Evolutionary conservation across 2,797 vertebrate genomes (phyloP).

Genomic region (Rhynchonycteris naso): DNA sequence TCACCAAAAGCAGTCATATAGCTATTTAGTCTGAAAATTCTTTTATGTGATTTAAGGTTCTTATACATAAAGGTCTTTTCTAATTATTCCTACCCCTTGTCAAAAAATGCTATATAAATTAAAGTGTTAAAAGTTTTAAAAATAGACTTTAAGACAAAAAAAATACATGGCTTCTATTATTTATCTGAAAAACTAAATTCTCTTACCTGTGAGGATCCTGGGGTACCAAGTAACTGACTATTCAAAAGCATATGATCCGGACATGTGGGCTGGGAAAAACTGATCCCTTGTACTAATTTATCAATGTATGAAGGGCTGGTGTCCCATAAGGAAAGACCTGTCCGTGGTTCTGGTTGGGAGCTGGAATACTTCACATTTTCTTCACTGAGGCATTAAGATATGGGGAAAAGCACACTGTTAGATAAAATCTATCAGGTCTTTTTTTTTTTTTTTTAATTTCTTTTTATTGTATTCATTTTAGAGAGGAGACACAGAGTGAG

Average conservation of each 20-base stretch:
- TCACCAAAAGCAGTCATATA: not conserved
- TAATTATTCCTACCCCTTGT: constrained; percentile 9
- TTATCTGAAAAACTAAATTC: constrained; percentile 31
- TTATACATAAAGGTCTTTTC: not conserved
- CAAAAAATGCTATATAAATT: not conserved
- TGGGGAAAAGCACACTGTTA: constrained; percentile 13
- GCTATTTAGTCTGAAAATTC: not conserved
- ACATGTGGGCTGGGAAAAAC: constrained; percentile 96
- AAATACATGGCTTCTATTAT: constrained; percentile 26
- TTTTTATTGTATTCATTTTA: too few species aligned
- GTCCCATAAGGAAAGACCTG: constrained; percentile 88
- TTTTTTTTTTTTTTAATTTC: too few species aligned
- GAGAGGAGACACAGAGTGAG: too few species aligned
- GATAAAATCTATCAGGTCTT: constrained; percentile 31
- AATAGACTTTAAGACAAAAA: constrained; percentile 20
- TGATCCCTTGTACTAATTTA: constrained; percentile 91
- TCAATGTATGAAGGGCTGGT: constrained; percentile 86
- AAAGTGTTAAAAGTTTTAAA: not conserved
- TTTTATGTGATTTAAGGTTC: constrained; percentile 23
- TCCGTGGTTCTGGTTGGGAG: constrained; percentile 95
- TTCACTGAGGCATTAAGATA: constrained; percentile 85
- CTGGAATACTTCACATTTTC: constrained; percentile 92
- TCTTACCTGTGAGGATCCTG: constrained; percentile 95
- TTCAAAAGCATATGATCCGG: constrained; percentile 97
- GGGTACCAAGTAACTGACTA: constrained; percentile 94